Evolutionary conservation across 2,888 invertebrate species (phyloP).

Genomic region (Rhamnusium bicolor): DNA sequence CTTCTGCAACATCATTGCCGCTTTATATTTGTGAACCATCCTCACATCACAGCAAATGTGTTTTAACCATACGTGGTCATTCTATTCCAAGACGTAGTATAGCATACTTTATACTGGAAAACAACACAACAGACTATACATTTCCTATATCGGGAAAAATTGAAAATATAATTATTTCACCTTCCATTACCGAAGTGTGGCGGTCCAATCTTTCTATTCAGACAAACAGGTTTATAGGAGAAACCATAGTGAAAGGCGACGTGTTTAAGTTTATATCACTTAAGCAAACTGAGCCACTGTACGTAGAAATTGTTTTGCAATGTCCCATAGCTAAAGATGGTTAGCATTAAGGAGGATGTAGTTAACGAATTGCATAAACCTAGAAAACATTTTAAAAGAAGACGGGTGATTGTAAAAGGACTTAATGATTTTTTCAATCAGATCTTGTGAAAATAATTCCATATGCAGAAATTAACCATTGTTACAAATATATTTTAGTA

Average conservation of each 20-base stretch:
- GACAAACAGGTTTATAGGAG: not conserved
- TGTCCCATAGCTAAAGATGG: conserved; percentile 6
- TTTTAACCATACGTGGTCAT: conserved; percentile 3
- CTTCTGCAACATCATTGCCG: not conserved
- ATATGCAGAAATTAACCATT: conserved; percentile 58
- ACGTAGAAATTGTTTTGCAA: conserved; percentile 1
- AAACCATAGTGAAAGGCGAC: not conserved
- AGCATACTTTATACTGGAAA: conserved; percentile 7
- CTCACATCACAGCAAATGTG: conserved; percentile 7
- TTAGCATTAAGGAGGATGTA: conserved; percentile 46
- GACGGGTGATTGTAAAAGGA: conserved; percentile 56
- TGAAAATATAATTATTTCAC: not conserved
- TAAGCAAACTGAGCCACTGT: not conserved
- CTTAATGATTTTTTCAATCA: conserved; percentile 66
- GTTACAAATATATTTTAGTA: conserved; percentile 58
- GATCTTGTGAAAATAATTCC: conserved; percentile 58
- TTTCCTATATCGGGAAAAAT: conserved; percentile 10
- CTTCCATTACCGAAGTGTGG: not conserved
- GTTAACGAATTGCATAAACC: conserved; percentile 24
- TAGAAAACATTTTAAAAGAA: conserved; percentile 49
- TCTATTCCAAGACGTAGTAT: not conserved
- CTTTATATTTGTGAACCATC: not conserved
- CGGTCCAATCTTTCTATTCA: not conserved
- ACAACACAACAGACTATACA: not conserved
- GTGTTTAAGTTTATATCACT: not conserved